These are phyloP conservation scores for Peromyscus nudipes DNA, from an alignment of 2,797 vertebrate genomes.

Conservation along the genomic window DNA sequence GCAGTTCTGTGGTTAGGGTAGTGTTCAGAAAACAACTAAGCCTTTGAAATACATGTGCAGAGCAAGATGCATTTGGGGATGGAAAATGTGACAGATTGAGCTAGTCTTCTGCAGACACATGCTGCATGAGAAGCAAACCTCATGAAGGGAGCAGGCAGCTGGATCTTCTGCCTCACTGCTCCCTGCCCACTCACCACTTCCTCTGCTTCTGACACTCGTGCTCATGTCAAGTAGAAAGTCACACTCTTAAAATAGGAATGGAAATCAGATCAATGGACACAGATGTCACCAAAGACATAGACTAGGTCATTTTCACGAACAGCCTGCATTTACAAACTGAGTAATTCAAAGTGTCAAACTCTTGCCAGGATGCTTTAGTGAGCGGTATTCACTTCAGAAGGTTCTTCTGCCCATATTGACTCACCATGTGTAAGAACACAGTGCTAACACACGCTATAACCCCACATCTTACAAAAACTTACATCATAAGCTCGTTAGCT, in stretches of 20 bases:
- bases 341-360: slow-evolving; percentile 10
- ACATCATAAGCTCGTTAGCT: slow-evolving; percentile 86
- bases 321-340: slow-evolving; percentile 7
- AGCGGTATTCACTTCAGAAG: neutral
- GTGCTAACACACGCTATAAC: neutral
- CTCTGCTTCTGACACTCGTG: neutral
- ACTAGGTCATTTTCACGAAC: slow-evolving; percentile 11
- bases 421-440: neutral
- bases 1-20: slow-evolving; percentile 60
- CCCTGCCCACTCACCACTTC: neutral
- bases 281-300: slow-evolving; percentile 45
- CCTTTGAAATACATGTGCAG: slow-evolving; percentile 79
- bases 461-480: slow-evolving; percentile 78
- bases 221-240: slow-evolving; percentile 32
- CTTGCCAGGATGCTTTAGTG: neutral
- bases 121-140: slow-evolving; percentile 43
- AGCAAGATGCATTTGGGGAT: slow-evolving; percentile 67
- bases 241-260: slow-evolving; percentile 21
- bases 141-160: slow-evolving; percentile 43
- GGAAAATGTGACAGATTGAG: slow-evolving; percentile 73
- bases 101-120: slow-evolving; percentile 56
- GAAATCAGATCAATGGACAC: slow-evolving; percentile 25
- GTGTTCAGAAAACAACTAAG: slow-evolving; percentile 67
- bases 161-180: slow-evolving; percentile 43
- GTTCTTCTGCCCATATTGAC: neutral